Conservation (phyloP, 2,888 invertebrate genomes). For the Drosophila pseudotakahashii region DNA sequence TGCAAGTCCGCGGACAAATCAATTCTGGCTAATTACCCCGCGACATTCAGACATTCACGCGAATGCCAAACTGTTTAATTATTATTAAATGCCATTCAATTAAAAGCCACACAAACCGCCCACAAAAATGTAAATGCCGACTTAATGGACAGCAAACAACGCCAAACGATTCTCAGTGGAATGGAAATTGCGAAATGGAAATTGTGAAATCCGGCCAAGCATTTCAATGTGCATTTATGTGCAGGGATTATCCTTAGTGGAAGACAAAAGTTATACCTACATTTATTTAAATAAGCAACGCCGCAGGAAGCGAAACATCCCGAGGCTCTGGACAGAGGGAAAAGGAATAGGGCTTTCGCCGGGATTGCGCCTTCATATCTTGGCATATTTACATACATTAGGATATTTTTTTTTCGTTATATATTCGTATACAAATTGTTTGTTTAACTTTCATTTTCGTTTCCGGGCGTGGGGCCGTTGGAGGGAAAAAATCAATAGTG, state of each 20-base stretch:
- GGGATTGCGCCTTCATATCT: slow-evolving; percentile 20
- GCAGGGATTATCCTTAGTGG: slow-evolving; percentile 6
- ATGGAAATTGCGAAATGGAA: slow-evolving; percentile 9
- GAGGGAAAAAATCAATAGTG: slow-evolving; percentile 38
- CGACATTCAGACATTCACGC: background rate
- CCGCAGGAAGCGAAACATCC: slow-evolving; percentile 20
- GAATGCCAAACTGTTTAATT: slow-evolving; percentile 9
- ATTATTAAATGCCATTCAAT: slow-evolving; percentile 24
- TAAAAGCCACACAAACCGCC: slow-evolving; percentile 5
- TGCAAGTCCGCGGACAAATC: slow-evolving; percentile 13
- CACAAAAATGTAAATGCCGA: slow-evolving; percentile 11
- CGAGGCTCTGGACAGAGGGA: slow-evolving; percentile 15
- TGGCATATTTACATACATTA: slow-evolving; percentile 34
- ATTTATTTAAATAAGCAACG: slow-evolving; percentile 35
- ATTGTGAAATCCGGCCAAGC: slow-evolving; percentile 3
- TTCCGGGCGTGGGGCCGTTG: background rate
- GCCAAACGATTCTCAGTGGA: background rate
- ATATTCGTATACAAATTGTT: slow-evolving; percentile 44
- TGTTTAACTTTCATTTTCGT: slow-evolving; percentile 37
- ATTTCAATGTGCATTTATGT: background rate
- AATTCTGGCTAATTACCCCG: slow-evolving; percentile 16
- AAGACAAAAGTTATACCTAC: slow-evolving; percentile 27
- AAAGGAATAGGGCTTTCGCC: slow-evolving; percentile 1
- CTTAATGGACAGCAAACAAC: slow-evolving; percentile 4
- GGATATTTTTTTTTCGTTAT: slow-evolving; percentile 16